Conservation (phyloP, 2,113 vertebrate genomes). For the Nestor notabilis region DNA sequence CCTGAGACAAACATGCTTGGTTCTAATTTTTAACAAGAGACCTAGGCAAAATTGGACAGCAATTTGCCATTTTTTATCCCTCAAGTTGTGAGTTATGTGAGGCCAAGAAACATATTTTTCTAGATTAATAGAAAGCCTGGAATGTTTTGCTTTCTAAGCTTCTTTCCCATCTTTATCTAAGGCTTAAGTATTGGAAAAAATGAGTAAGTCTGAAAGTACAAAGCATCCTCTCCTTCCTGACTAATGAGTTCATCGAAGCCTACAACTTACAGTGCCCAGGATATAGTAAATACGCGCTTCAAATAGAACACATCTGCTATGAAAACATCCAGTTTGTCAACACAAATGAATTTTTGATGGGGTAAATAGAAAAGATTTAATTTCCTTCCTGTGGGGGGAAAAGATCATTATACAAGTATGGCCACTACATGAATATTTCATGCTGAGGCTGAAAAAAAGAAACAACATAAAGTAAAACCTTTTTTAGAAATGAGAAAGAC, state of each 20-base stretch:
- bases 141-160: slow-evolving; percentile 49
- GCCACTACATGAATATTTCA: background rate
- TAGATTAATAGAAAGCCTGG: background rate
- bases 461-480: background rate
- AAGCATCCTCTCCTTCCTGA: background rate
- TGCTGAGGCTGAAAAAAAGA: background rate
- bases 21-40: background rate
- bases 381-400: background rate
- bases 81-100: background rate
- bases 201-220: background rate
- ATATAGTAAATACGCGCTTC: background rate
- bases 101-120: slow-evolving; percentile 44
- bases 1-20: background rate
- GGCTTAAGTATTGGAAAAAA: background rate
- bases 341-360: background rate
- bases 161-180: background rate
- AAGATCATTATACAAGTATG: background rate
- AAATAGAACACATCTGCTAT: background rate
- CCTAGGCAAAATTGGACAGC: background rate
- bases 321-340: background rate
- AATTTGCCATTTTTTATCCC: background rate
- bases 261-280: background rate
- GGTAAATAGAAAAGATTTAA: background rate
- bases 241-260: background rate
- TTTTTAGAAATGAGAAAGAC: background rate